Percentiles rank a stretch among this genome's conserved stretches.
These are phyloP conservation scores for Cladopsammia gracilis DNA, from an alignment of 64 coral and sea anemone genomes.

Conservation along the genomic window DNA sequence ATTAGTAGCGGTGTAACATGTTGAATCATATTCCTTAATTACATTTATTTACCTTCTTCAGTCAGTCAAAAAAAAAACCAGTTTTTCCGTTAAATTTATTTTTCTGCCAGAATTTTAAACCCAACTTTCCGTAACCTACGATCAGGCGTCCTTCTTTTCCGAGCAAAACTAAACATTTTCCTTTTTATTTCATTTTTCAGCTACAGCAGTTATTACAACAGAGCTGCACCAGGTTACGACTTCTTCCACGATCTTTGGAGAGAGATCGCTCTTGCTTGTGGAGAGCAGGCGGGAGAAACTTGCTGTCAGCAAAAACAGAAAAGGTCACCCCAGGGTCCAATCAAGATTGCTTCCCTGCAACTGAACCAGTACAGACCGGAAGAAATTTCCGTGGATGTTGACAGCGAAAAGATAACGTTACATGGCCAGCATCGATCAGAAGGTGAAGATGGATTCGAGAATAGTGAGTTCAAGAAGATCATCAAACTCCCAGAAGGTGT, in stretches of 20 bases:
- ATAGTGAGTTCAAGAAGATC: slow-evolving; percentile 62
- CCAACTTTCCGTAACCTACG: too few relatives aligned
- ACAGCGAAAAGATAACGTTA: slow-evolving; percentile 58
- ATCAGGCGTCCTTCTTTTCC: too few relatives aligned
- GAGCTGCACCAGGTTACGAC: neutral
- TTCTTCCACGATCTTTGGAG: neutral
- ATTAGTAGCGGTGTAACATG: too few relatives aligned
- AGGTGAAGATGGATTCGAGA: slow-evolving; percentile 74
- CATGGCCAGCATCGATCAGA: slow-evolving; percentile 64
- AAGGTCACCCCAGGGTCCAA: neutral
- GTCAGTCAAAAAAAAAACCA: too few relatives aligned
- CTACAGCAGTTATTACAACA: neutral
- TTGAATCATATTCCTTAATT: too few relatives aligned
- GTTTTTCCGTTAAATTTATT: too few relatives aligned
- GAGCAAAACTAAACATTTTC: neutral
- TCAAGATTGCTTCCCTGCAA: slow-evolving; percentile 26
- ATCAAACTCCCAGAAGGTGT: slow-evolving; percentile 82
- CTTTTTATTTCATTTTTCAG: neutral
- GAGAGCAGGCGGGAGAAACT: neutral
- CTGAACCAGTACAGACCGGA: slow-evolving; percentile 49
- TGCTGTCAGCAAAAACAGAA: neutral
- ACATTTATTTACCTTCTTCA: too few relatives aligned
- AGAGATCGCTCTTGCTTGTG: neutral
- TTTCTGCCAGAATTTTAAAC: too few relatives aligned
- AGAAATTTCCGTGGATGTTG: slow-evolving; percentile 44